Percentiles rank a stretch among this genome's conserved stretches.
Evolutionary conservation across 2,113 vertebrate genomes (phyloP).

Genomic region (Serinus canaria): DNA sequence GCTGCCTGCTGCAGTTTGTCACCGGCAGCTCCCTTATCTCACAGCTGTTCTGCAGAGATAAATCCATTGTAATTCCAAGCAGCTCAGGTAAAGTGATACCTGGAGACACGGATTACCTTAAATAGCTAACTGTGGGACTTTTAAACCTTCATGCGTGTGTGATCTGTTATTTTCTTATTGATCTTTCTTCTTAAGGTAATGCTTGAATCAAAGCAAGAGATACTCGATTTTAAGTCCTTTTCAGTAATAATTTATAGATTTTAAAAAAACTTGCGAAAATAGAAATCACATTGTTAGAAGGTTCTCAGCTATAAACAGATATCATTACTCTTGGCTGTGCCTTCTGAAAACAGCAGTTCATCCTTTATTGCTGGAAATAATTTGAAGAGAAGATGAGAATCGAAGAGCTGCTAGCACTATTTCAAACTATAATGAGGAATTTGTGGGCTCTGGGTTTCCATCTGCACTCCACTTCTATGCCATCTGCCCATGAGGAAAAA

Average conservation of each 20-base stretch:
- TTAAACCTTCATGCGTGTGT: neutral
- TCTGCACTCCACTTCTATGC: constrained; percentile 39
- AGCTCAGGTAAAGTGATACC: constrained; percentile 39
- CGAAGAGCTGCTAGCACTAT: neutral
- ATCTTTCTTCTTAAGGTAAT: neutral
- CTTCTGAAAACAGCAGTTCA: constrained; percentile 21
- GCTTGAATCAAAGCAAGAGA: neutral
- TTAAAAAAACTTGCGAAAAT: neutral
- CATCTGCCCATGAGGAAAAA: constrained; percentile 61
- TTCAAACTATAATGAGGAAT: constrained; percentile 4
- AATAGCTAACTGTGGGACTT: neutral
- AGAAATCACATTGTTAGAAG: neutral
- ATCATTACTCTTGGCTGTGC: constrained; percentile 7
- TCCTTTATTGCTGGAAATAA: constrained; percentile 41
- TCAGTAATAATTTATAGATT: neutral
- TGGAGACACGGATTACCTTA: neutral
- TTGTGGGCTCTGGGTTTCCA: constrained; percentile 24
- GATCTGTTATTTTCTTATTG: neutral
- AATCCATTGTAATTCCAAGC: neutral
- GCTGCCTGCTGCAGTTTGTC: neutral
- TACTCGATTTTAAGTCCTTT: neutral
- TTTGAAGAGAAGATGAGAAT: constrained; percentile 2
- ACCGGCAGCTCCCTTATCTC: neutral
- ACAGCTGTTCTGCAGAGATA: constrained; percentile 25
- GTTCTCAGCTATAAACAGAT: constrained; percentile 17